Base-by-base conservation (phyloP, 2,888 invertebrate genomes). In the Brachyptera putata region DNA sequence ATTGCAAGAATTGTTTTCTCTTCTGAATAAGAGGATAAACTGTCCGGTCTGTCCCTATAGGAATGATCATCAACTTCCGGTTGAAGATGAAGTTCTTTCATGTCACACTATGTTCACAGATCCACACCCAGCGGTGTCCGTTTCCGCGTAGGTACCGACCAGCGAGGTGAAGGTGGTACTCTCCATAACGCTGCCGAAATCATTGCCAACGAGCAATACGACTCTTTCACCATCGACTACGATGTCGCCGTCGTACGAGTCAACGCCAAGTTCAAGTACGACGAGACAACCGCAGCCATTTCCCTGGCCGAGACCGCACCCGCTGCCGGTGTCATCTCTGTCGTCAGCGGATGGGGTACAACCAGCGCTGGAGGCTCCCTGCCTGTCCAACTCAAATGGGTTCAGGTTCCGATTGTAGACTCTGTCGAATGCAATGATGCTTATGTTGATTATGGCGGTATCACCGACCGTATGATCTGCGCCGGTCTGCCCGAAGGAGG, bases 191-290 rank as follows among this genome's bases (percentile, higher is more conserved):
- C 84, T 0, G 74, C 75, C 0, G 74, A 76, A 46, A 69, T 83
- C 4, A 67, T 76, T 1, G 75, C 75, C 60, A 82, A 86, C 64
- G 76, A 78, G 11, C 71, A 75, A 7, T 86, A 81, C 66, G 72
- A 74, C 13, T 77, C 72, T 57, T 66, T 67, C 0, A 74, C 73
- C n/a, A 80, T 80, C 70, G 83, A 84, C 61, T 80, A 76, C 58
- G 85, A 85, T 57, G 76, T 82, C 30, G 83, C 84, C 0, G 67
- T 84, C 1, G 66, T 85, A 5, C 77, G 80, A 73, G 72, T 85
- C 1, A 66, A 75, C 0, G 74, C 72, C 7, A n/a, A n/a, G n/a
- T 39, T 56, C 22, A 56, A n/a, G 7, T 14, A 16, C 11, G 22
- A 3, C 7, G 26, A 25, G 43, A 1, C 26, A 57, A 24, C 46